Conservation (phyloP, 2,888 invertebrate species). For the Noctuana brunneofusca region DNA sequence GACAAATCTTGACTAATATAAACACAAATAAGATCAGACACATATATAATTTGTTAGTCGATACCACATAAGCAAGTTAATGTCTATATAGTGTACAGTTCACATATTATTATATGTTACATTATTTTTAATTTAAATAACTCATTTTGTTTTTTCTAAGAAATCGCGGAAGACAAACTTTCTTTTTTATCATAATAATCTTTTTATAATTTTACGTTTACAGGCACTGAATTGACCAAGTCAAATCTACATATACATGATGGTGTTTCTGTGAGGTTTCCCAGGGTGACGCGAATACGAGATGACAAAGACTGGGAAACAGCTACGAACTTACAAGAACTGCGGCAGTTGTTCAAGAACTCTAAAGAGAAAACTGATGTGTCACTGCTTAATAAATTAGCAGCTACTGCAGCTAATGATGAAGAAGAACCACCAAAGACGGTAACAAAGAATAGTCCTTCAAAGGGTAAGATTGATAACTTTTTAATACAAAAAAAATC, state of each 20-base stretch:
- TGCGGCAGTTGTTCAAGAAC: conserved; percentile 86
- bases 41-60: too few species aligned
- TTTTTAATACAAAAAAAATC: conserved; percentile 36
- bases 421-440: conserved; percentile 53
- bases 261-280: conserved; percentile 97
- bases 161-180: too few species aligned
- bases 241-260: conserved; percentile 94
- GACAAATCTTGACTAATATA: too few species aligned
- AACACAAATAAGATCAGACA: too few species aligned
- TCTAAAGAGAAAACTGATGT: conserved; percentile 87
- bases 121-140: too few species aligned
- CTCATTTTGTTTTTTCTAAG: too few species aligned
- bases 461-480: conserved; percentile 41
- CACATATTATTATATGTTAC: too few species aligned
- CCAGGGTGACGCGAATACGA: conserved; percentile 91
- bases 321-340: conserved; percentile 90
- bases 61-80: too few species aligned
- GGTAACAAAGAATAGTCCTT: conserved; percentile 56
- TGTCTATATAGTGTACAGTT: too few species aligned
- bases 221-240: conserved; percentile 89
- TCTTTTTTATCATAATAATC: background rate
- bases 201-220: conserved; percentile 37
- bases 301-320: conserved; percentile 92
- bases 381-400: conserved; percentile 77
- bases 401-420: conserved; percentile 52